Conservation (phyloP, 92 coral and sea anemone genomes). For the Porites evermanni region DNA sequence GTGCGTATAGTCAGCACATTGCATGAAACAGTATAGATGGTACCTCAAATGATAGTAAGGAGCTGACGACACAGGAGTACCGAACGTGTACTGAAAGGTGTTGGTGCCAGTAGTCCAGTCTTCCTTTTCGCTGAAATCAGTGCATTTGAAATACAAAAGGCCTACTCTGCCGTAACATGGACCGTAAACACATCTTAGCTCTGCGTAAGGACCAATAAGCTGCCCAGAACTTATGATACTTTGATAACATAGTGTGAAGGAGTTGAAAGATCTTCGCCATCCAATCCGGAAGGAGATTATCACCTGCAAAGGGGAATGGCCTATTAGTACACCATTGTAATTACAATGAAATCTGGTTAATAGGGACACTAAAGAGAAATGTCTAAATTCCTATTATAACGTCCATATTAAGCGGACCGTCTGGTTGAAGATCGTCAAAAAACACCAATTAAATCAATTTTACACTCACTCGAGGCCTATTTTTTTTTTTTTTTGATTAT, state of each 20-base stretch:
- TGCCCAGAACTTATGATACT: constrained; percentile 50
- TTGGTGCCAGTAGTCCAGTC: constrained; percentile 72
- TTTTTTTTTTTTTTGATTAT: no score
- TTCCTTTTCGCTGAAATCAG: constrained; percentile 67
- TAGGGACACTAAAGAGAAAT: no score
- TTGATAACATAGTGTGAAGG: constrained; percentile 30
- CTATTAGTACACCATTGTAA: neutral
- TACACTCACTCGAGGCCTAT: no score
- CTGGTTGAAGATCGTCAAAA: no score
- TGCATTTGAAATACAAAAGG: constrained; percentile 44
- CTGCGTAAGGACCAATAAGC: constrained; percentile 43
- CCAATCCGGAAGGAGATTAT: constrained; percentile 61
- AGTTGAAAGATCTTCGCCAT: constrained; percentile 63
- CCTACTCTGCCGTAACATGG: constrained; percentile 53
- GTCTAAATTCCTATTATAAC: no score
- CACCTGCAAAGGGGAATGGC: constrained; percentile 30
- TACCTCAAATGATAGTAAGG: constrained; percentile 65
- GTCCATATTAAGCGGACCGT: no score
- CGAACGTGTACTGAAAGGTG: constrained; percentile 43
- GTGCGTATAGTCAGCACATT: no score
- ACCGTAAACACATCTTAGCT: constrained; percentile 1
- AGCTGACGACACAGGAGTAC: constrained; percentile 1
- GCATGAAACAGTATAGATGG: neutral
- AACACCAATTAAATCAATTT: no score
- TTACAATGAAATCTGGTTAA: no score